phyloP scores from a whole-genome alignment of 2,113 vertebrate genomes.

The Hemiscyllium ocellatum region DNA sequence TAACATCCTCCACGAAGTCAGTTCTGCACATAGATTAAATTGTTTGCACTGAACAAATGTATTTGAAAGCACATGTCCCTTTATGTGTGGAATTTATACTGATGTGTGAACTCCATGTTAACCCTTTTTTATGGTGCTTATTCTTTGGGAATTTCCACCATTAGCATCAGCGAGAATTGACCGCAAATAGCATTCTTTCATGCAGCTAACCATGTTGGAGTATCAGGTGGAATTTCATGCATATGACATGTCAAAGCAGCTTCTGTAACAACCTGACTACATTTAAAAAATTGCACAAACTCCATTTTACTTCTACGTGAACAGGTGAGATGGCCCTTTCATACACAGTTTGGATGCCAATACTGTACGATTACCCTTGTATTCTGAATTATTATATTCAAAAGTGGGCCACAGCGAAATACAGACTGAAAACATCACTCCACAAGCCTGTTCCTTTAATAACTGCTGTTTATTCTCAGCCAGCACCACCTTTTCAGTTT shows the following conservation, averaged over 20 bases:
- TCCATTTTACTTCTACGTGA: neutral
- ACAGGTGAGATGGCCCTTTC: neutral
- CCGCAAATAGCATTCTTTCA: neutral
- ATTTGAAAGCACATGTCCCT: neutral
- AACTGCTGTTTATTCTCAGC: neutral
- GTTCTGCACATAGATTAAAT: neutral
- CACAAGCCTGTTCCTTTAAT: neutral
- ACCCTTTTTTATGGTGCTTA: neutral
- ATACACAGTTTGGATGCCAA: neutral
- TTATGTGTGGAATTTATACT: neutral
- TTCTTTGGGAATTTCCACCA: neutral
- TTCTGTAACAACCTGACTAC: neutral
- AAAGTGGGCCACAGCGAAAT: neutral
- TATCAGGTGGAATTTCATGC: neutral
- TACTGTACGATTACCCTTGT: neutral
- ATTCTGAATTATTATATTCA: neutral
- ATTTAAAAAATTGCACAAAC: neutral
- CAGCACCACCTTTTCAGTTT: neutral
- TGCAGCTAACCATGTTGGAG: neutral
- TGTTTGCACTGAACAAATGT: neutral
- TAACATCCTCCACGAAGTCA: too few species aligned
- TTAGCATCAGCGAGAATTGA: neutral
- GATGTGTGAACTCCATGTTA: neutral
- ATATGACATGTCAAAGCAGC: neutral
- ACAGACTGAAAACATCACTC: neutral